Evolutionary conservation across 2,888 invertebrate species (phyloP).

Genomic region (Chesias legatella): DNA sequence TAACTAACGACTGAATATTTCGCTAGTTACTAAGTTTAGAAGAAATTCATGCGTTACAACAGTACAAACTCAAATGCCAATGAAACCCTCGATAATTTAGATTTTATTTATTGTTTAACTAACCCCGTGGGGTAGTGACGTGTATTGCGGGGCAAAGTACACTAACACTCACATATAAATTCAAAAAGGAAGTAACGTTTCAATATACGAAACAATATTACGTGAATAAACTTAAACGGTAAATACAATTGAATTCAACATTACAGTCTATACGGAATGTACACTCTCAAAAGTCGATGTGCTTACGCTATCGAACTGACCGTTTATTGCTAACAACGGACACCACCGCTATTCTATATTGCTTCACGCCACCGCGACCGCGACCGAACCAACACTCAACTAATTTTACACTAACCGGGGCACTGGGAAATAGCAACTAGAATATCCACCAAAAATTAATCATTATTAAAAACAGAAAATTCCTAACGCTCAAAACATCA

Average conservation of each 20-base stretch:
- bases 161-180: conserved; percentile 70
- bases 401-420: conserved; percentile 49
- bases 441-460: conserved; percentile 8
- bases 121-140: conserved; percentile 59
- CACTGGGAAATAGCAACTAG: conserved; percentile 21
- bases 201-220: conserved; percentile 64
- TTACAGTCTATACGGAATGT: conserved; percentile 77
- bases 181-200: conserved; percentile 72
- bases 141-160: conserved; percentile 65
- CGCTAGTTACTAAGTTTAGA: too few species aligned
- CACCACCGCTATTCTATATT: conserved; percentile 51
- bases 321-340: conserved; percentile 58
- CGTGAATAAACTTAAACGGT: conserved; percentile 33
- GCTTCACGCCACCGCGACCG: conserved; percentile 46
- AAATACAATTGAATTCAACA: conserved; percentile 53
- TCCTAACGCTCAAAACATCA: too few species aligned
- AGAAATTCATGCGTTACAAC: conserved; percentile 6
- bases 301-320: conserved; percentile 44
- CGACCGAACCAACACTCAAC: conserved; percentile 25
- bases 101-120: conserved; percentile 70
- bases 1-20: too few species aligned
- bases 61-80: conserved; percentile 21
- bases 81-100: conserved; percentile 29
- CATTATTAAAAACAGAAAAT: too few species aligned
- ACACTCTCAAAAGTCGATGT: conserved; percentile 71